These are phyloP conservation scores for Turdus rufiventris DNA, from an alignment of 2,113 vertebrate species.

Conservation along the genomic window DNA sequence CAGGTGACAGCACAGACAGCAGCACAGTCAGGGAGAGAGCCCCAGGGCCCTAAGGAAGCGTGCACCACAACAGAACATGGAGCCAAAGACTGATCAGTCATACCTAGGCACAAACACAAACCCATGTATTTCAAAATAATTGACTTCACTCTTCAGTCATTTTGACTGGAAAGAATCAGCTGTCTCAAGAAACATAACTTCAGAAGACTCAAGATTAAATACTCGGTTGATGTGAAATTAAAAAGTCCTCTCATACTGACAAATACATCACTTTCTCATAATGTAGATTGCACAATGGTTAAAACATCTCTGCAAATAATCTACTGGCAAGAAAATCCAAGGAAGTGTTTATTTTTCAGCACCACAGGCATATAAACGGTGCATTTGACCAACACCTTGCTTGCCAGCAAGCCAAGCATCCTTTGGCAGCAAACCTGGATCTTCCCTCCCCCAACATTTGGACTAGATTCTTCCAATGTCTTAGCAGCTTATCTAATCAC, in stretches of 20 bases:
- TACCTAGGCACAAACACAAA: not conserved
- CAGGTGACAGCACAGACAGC: not conserved
- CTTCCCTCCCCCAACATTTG: not conserved
- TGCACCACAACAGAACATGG: not conserved
- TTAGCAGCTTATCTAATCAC: not conserved
- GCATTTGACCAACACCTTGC: not conserved
- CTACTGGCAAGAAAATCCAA: not conserved
- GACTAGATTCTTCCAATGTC: not conserved
- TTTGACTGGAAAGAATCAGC: constrained; percentile 12
- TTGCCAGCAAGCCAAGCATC: not conserved
- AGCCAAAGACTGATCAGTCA: not conserved
- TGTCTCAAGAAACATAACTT: constrained; percentile 18
- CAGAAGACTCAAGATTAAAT: not conserved
- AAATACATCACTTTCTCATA: not conserved
- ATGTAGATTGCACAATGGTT: not conserved
- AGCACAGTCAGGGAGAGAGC: not conserved
- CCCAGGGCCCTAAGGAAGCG: not conserved
- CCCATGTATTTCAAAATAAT: not conserved
- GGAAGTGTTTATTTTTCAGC: not conserved
- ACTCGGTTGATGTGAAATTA: not conserved
- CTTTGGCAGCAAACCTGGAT: not conserved
- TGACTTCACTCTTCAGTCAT: not conserved
- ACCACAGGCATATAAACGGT: not conserved
- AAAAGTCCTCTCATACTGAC: not conserved
- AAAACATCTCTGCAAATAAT: not conserved